A percentile compares a stretch with the other conserved stretches of the same genome.
Evolutionary conservation across 2,888 invertebrate genomes (phyloP).

Genomic region (Perdita meconis): DNA sequence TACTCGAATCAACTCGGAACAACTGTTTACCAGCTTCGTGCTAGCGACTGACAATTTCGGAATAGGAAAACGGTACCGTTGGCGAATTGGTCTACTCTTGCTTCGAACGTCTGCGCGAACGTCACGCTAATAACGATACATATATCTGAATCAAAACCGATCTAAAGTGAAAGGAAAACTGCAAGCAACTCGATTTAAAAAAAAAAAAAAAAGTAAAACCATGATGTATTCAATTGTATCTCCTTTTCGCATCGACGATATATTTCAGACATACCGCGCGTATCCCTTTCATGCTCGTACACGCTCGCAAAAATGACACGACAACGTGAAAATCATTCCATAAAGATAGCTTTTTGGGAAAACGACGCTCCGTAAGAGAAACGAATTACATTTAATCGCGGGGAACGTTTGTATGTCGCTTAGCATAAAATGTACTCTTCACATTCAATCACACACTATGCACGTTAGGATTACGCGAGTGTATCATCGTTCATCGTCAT

Average conservation of each 20-base stretch:
- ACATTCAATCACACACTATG: constrained; percentile 38
- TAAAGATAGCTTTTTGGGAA: constrained; percentile 37
- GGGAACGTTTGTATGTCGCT: constrained; percentile 62
- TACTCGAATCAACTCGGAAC: constrained; percentile 59
- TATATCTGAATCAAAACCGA: constrained; percentile 49
- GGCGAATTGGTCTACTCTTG: constrained; percentile 49
- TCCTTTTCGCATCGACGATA: constrained; percentile 20
- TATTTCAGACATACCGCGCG: constrained; percentile 46
- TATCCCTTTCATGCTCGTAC: constrained; percentile 54
- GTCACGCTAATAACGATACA: neutral
- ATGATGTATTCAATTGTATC: constrained; percentile 41
- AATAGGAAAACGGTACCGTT: constrained; percentile 36
- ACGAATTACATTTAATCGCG: constrained; percentile 29
- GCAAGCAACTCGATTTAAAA: constrained; percentile 32
- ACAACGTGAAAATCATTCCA: constrained; percentile 61
- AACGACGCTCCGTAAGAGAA: neutral
- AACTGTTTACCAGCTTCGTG: constrained; percentile 41
- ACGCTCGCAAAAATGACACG: constrained; percentile 26
- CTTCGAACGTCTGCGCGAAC: constrained; percentile 37
- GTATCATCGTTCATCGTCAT: constrained; percentile 51
- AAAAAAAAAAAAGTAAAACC: no score
- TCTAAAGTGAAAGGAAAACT: constrained; percentile 35
- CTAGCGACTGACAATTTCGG: constrained; percentile 47
- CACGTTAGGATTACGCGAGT: constrained; percentile 59
- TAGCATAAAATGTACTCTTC: constrained; percentile 56